Conservation (phyloP, 2,113 vertebrate genomes). For the Daubentonia madagascariensis region DNA sequence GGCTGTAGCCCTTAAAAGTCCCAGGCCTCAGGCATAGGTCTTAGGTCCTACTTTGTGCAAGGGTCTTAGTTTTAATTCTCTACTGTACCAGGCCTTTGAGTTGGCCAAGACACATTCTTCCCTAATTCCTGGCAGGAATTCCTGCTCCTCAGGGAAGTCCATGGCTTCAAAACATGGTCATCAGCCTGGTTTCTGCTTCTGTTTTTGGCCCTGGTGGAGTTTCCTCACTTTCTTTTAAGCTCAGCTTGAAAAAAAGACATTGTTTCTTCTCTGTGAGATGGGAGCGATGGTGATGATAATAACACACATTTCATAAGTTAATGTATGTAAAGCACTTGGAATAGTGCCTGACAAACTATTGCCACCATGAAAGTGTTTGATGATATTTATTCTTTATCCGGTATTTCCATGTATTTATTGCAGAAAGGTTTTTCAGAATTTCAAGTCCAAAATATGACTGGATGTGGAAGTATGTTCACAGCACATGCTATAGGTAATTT, state of each 20-base stretch:
- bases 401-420: neutral
- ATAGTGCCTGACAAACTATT: neutral
- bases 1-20: neutral
- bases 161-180: neutral
- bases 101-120: neutral
- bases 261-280: neutral
- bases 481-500: neutral
- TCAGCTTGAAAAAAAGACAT: neutral
- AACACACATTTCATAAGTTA: neutral
- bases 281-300: neutral
- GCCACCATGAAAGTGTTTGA: neutral
- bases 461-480: neutral
- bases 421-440: neutral
- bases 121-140: neutral
- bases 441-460: neutral
- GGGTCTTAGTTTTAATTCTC: neutral
- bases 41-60: neutral
- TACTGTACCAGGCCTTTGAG: neutral
- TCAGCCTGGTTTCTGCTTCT: neutral
- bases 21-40: neutral
- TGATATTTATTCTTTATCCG: neutral
- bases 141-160: neutral
- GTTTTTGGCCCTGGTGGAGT: neutral
- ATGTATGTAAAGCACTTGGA: neutral
- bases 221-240: neutral